Conservation (phyloP, 2,888 invertebrate genomes). For the Caradrina kadenii region DNA sequence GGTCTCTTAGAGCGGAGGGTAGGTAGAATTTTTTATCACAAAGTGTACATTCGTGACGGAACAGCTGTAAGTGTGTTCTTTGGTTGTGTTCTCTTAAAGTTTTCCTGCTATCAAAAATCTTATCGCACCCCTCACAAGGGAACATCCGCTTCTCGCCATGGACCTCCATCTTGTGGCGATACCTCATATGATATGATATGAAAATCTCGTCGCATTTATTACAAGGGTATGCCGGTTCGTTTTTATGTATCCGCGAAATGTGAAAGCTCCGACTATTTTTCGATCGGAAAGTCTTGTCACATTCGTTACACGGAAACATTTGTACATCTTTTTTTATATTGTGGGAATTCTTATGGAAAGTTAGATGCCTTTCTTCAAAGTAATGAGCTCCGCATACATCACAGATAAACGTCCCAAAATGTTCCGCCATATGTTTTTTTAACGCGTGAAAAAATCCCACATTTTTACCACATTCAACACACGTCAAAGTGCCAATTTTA, state of each 20-base stretch:
- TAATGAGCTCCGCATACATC: conserved; percentile 78
- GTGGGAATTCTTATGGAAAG: conserved; percentile 68
- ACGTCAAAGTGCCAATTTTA: conserved; percentile 70
- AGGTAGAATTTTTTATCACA: conserved; percentile 82
- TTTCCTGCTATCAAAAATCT: conserved; percentile 73
- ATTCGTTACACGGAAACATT: conserved; percentile 77
- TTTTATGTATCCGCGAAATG: conserved; percentile 66
- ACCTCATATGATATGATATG: conserved; percentile 64
- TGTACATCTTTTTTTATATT: conserved; percentile 33
- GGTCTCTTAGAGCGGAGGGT: conserved; percentile 81
- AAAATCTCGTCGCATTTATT: conserved; percentile 70
- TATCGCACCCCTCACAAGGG: conserved; percentile 73
- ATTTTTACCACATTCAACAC: conserved; percentile 71
- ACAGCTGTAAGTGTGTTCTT: conserved; percentile 70
- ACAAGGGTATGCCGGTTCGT: conserved; percentile 69
- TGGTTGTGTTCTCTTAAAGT: conserved; percentile 73
- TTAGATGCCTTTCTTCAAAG: conserved; percentile 76
- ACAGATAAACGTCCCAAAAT: conserved; percentile 75
- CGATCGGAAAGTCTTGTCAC: conserved; percentile 72
- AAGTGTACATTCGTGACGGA: conserved; percentile 79
- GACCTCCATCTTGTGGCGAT: conserved; percentile 70
- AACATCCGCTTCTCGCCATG: conserved; percentile 71
- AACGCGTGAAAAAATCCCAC: conserved; percentile 74
- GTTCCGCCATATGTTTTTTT: conserved; percentile 73
- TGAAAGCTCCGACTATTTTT: conserved; percentile 70